Base-by-base conservation (phyloP, 2,797 vertebrate species). In the Pseudopleuronectes americanus region DNA sequence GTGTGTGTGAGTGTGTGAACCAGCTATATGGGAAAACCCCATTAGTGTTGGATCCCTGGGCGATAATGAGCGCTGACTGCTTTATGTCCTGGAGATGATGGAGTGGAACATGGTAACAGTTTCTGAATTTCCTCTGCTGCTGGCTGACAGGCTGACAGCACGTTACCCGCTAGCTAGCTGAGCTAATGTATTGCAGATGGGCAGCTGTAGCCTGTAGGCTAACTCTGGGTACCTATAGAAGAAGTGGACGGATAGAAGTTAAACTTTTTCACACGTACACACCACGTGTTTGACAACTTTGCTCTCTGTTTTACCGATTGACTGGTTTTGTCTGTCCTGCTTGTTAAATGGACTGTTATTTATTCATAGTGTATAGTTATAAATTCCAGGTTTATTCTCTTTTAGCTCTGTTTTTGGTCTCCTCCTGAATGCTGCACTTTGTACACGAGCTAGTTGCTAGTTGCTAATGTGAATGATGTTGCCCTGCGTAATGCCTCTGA, bases 41-140 rank as follows among this genome's bases (percentile, higher is more conserved):
- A 90, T 92, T 87, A 90, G 88, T 66, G 74, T 80, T 76, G 84
- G 79, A 85, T 91, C 81, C 87, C 76, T 76, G 76, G 79, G 86
- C 92, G 81, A 92, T 90, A 90, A 92, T 90, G 89, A 90, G 81
- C 43, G 74, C 85, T 86, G 88, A 88, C 86, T 92, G 88, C 84
- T 92, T 92, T 90, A 92, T 89, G 89, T 90, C 76, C 80, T 84
- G 86, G 87, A 92, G 89, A 93, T 92, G 89, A 91, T 92, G 82
- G 90, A 92, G 87, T 92, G 80, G 84, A 86, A 80, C 84, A 72
- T 70, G 70, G 75, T 57, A 68, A 78, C 74, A 71, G 76, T 85
- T 90, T 84, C 90, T 87, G 90, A 89, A 89, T 85, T 68, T 17
- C 62, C 62, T 84, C 68, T 64, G 66, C 79, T 49, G 21, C 62